Evolutionary conservation across 2,888 invertebrate genomes (phyloP), one percentile per base, ranked within the genome.

Genomic region (Epirrhoe alternata): DNA sequence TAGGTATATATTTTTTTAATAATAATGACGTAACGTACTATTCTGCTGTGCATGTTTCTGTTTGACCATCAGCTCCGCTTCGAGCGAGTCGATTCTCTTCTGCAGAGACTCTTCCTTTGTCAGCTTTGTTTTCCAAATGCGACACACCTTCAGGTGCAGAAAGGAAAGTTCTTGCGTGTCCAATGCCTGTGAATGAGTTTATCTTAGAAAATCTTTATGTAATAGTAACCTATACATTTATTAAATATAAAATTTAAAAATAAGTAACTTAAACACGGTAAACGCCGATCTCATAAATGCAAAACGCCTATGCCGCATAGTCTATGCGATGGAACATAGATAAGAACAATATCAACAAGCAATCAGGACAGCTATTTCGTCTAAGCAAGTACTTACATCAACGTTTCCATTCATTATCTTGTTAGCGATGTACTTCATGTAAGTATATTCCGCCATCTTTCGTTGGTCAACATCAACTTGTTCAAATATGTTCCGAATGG

Each of bases 151-250:
- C 0, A 90, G 78, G 73, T 94, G 94, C 16, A 94, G 82, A 70
- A 92, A 90, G 17, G 94, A 92, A n/a, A 94, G 75, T 73, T 94
- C 94, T 77, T 94, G 92, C 16, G 90, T 86, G 56, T 91, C 88
- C 55, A 94, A 81, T 6, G 81, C 77, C 94, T 94, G 75, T 45
- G 24, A 12, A 47, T 42, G 45, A 35, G 51, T 5, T 14, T 5
- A 3, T 42, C 10, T 33, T 33, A 45, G 12, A 16, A 16, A 6
- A 6, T 35, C 35, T 35, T 1, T 35, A 10, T 55, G 24, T 42
- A 35, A 33, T 16, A 14, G 35, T n/a, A n/a, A n/a, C n/a, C n/a
- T n/a, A n/a, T n/a, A n/a, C n/a, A n/a, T n/a, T n/a, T n/a, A n/a
- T n/a, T n/a, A n/a, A n/a, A n/a, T n/a, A n/a, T n/a, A n/a, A n/a